Base-by-base conservation (phyloP, 1,140 invertebrate genomes). In the Rhyzopertha dominica region DNA sequence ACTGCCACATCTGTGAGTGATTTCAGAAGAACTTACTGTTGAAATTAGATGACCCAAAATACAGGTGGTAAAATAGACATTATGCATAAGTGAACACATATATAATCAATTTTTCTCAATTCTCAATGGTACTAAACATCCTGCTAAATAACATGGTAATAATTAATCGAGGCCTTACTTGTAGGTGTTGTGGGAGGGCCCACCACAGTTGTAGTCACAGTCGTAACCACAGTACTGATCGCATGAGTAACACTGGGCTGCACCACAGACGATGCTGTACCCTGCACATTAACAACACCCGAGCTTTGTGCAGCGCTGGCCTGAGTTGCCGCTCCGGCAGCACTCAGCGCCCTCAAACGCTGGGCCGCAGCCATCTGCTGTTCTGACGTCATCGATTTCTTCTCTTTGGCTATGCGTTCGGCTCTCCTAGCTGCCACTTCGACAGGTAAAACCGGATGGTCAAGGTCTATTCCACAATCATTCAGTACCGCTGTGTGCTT, bases 401-500 rank as follows among this genome's bases (percentile, higher is more conserved):
- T 94, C 53, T 92, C 89, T 54, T 84, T 78, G 0, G 81, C 81
- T 41, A 93, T 82, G 12, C 90, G 73, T 56, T 95, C 92, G 2
- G 87, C 87, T 53, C 90, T 74, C 36, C 82, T 81, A 5, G 80
- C 74, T 2, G 92, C 92, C 22, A 96, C 85, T 53, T 91, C 84
- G 53, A 85, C 79, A 0, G 92, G 92, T 42, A 79, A 77, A 13
- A 91, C 68, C 1, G 92, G 92, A 48, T 75, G 77, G 52, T 97
- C 93, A 58, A 93, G 90, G 58, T 81, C 81, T 32, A 98, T 87
- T 4, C 85, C 85, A 63, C 79, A 83, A 32, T 95, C 90, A 19
- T 79, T 75, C 47, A 95, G 66, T 24, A 93, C 78, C 17, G 81
- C 80, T 3, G 86, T 79, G 61, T 94, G 89, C 59, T 93, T 94